phyloP scores from a whole-genome alignment of 2,113 vertebrate species.

The Aegotheles bennettii region DNA sequence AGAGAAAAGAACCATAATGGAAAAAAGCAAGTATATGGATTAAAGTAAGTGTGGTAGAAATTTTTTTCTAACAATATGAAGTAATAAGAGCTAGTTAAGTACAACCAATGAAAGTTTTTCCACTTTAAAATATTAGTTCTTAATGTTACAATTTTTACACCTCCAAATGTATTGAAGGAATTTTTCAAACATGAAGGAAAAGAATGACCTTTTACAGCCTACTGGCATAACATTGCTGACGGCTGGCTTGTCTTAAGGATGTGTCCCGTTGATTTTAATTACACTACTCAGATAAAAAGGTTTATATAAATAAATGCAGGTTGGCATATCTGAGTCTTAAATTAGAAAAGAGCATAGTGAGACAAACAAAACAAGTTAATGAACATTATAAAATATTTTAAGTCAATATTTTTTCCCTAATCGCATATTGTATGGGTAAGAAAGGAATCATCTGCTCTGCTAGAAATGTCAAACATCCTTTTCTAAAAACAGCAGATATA shows the following conservation, averaged over 20 bases:
- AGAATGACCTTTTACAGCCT: not conserved
- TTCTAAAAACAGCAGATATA: not conserved
- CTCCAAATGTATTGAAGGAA: not conserved
- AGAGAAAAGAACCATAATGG: not conserved
- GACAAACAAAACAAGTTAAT: not conserved
- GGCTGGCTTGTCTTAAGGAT: not conserved
- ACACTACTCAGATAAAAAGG: not conserved
- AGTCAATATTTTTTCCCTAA: not conserved
- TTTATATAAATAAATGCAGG: not conserved
- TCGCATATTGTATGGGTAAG: not conserved
- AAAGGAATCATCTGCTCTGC: not conserved
- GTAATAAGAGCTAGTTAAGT: not conserved
- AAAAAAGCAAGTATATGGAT: not conserved
- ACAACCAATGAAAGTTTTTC: not conserved
- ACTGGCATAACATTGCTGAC: not conserved
- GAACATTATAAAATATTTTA: not conserved
- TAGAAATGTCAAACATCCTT: not conserved
- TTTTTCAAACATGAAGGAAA: not conserved
- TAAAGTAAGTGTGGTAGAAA: not conserved
- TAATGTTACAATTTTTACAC: not conserved
- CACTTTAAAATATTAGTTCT: not conserved
- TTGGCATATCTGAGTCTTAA: not conserved
- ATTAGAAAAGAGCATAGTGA: not conserved
- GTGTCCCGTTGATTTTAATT: not conserved
- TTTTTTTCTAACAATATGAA: not conserved